Conservation (phyloP, 1,140 invertebrate genomes). For the Caenorhabditis briggsae region DNA sequence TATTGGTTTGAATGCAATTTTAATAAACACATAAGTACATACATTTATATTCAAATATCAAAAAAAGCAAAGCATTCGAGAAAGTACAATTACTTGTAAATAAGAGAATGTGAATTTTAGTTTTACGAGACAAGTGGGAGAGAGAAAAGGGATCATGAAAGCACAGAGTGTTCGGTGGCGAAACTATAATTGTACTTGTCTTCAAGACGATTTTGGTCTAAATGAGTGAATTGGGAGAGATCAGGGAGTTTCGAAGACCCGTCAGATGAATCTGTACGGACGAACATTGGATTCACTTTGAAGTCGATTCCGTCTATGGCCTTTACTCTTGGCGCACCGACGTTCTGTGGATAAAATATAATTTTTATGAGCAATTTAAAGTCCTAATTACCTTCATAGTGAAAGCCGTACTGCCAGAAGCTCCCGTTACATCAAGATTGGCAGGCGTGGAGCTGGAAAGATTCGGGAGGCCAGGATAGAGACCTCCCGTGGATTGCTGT, state of each 20-base stretch:
- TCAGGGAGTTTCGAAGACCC: conserved; percentile 16
- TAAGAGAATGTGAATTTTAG: not conserved
- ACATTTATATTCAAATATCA: conserved; percentile 18
- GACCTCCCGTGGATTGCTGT: not conserved
- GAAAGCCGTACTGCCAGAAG: conserved; percentile 1
- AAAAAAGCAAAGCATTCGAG: not conserved
- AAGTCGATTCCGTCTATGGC: conserved; percentile 41
- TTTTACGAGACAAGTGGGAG: not conserved
- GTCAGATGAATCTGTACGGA: not conserved
- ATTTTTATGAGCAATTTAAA: not conserved
- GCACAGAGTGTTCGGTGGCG: conserved; percentile 30
- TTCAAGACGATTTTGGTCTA: conserved; percentile 1
- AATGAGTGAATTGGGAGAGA: conserved; percentile 18
- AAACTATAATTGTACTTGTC: conserved; percentile 40
- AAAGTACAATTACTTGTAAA: not conserved
- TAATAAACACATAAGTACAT: not conserved
- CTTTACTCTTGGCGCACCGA: conserved; percentile 1
- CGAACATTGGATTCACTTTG: conserved; percentile 49
- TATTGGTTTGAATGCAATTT: conserved; percentile 28
- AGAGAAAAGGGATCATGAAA: not conserved
- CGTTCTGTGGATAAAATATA: not conserved
- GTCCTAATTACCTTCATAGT: not conserved
- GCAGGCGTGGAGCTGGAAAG: conserved; percentile 24
- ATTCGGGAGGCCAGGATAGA: conserved; percentile 22
- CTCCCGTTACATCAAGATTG: conserved; percentile 29